These are phyloP conservation scores for Pediacus dermestoides DNA, from an alignment of 2,888 invertebrate species.

Conservation along the genomic window DNA sequence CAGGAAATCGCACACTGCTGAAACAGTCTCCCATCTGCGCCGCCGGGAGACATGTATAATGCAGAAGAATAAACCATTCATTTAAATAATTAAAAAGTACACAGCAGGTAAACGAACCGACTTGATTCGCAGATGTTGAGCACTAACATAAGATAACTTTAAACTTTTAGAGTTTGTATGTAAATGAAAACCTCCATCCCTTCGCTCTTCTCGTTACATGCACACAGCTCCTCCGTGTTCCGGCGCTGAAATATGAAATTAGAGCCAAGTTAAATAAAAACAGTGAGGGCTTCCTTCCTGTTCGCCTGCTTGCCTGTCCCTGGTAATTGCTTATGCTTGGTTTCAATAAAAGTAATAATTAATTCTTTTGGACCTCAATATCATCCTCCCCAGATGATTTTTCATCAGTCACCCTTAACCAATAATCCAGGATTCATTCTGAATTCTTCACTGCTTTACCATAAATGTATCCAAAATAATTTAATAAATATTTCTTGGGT, in stretches of 20 bases:
- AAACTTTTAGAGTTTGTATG: constrained; percentile 45
- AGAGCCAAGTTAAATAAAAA: constrained; percentile 37
- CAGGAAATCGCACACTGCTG: constrained; percentile 10
- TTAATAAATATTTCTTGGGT: no score
- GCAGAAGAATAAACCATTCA: constrained; percentile 45
- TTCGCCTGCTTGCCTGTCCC: no score
- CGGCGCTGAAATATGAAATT: constrained; percentile 38
- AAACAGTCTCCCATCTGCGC: constrained; percentile 1
- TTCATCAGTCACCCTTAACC: no score
- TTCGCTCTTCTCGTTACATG: constrained; percentile 23
- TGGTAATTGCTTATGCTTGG: background rate
- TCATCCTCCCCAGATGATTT: no score
- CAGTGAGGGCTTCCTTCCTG: constrained; percentile 11
- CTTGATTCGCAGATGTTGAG: constrained; percentile 42
- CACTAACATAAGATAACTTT: constrained; percentile 33
- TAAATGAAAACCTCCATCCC: constrained; percentile 43
- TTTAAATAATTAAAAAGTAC: constrained; percentile 49
- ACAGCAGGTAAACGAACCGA: constrained; percentile 47
- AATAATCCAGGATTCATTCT: no score
- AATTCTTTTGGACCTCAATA: no score
- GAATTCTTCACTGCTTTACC: no score
- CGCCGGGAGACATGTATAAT: constrained; percentile 38
- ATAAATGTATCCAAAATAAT: no score
- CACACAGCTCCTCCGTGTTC: constrained; percentile 20
- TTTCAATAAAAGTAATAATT: constrained; percentile 1